Evolutionary conservation across 1,140 invertebrate genomes (phyloP).

Genomic region (Solenopsis invicta): DNA sequence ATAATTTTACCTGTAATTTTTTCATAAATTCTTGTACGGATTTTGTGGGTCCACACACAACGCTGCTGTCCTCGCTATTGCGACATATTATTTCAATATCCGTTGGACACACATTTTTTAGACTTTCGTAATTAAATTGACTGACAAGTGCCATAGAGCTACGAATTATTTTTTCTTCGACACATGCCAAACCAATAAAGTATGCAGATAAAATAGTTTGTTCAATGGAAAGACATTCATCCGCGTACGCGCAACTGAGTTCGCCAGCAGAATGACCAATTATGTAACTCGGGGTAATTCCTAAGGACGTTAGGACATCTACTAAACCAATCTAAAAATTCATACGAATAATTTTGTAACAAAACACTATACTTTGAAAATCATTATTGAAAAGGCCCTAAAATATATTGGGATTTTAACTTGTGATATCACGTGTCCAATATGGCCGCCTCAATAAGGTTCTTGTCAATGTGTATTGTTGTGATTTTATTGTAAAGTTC

Average conservation of each 20-base stretch:
- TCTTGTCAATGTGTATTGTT: no score
- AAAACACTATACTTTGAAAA: neutral
- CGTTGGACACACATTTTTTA: conserved; percentile 86
- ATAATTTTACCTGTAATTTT: conserved; percentile 83
- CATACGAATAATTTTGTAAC: conserved; percentile 45
- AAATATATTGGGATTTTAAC: no score
- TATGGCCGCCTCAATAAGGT: no score
- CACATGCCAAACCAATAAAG: conserved; percentile 93
- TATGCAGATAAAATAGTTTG: conserved; percentile 94
- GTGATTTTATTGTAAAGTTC: no score
- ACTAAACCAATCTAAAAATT: conserved; percentile 90
- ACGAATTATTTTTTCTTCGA: conserved; percentile 91
- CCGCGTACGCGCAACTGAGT: conserved; percentile 94
- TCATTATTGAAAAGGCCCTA: neutral
- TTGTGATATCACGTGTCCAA: no score
- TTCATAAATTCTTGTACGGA: conserved; percentile 82
- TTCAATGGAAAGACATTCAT: conserved; percentile 93
- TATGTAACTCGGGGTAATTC: conserved; percentile 91
- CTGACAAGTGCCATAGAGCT: conserved; percentile 95
- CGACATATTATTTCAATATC: conserved; percentile 91
- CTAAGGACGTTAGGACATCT: conserved; percentile 90
- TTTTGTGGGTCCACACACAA: conserved; percentile 90
- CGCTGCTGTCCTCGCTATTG: conserved; percentile 90
- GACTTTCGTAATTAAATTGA: conserved; percentile 87
- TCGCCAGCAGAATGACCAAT: conserved; percentile 95